Percentiles rank a stretch among this genome's conserved stretches.
Evolutionary conservation across 2,797 vertebrate species (phyloP).

Genomic region (Poeciliopsis infans): DNA sequence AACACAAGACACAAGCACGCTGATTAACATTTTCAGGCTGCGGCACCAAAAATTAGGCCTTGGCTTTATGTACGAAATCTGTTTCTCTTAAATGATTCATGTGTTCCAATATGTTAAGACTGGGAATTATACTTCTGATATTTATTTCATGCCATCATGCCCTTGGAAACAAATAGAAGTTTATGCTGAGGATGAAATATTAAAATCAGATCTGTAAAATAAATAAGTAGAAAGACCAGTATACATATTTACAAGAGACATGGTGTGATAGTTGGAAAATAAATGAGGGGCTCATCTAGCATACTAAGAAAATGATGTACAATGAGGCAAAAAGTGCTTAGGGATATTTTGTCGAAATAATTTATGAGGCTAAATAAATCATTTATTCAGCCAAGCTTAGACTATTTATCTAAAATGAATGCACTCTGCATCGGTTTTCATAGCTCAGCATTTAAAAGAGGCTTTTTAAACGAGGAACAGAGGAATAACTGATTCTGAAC

Average conservation of each 20-base stretch:
- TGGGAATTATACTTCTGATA: slow-evolving; percentile 78
- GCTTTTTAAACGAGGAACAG: slow-evolving; percentile 70
- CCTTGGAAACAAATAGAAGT: slow-evolving; percentile 83
- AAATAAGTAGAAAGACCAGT: slow-evolving; percentile 84
- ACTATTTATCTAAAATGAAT: slow-evolving; percentile 83
- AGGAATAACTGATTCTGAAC: slow-evolving; percentile 74
- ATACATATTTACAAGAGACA: slow-evolving; percentile 86
- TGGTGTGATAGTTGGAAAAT: slow-evolving; percentile 82
- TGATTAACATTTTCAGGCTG: slow-evolving; percentile 69
- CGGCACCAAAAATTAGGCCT: slow-evolving; percentile 73
- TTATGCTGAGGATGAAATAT: slow-evolving; percentile 84
- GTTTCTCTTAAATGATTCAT: slow-evolving; percentile 80
- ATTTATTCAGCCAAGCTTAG: slow-evolving; percentile 80
- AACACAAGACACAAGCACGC: slow-evolving; percentile 59
- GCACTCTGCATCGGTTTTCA: slow-evolving; percentile 75
- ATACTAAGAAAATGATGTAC: slow-evolving; percentile 82
- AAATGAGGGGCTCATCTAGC: slow-evolving; percentile 81
- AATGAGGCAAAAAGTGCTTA: slow-evolving; percentile 84
- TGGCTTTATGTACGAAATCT: slow-evolving; percentile 79
- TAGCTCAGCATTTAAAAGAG: slow-evolving; percentile 75
- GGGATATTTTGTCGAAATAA: slow-evolving; percentile 85
- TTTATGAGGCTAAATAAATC: slow-evolving; percentile 84
- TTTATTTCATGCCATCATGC: slow-evolving; percentile 79
- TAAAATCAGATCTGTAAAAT: slow-evolving; percentile 84
- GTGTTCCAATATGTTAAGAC: slow-evolving; percentile 75